Conservation (phyloP, 2,113 vertebrate species). For the Tonatia bakeri region DNA sequence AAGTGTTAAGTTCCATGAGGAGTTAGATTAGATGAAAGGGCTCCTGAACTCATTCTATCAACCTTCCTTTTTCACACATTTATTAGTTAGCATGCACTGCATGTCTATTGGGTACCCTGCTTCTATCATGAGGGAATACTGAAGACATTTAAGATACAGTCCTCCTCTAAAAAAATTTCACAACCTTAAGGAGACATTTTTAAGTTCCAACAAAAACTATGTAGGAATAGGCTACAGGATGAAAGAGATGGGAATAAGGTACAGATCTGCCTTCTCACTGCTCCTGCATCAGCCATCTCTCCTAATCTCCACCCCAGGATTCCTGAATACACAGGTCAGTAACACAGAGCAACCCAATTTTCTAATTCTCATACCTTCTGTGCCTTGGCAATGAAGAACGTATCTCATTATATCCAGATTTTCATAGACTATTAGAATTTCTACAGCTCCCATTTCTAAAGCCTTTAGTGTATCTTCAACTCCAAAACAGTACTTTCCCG, state of each 20-base stretch:
- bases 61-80: neutral
- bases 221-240: neutral
- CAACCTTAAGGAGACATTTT: neutral
- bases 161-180: neutral
- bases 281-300: neutral
- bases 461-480: constrained; percentile 99
- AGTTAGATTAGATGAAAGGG: neutral
- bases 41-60: neutral
- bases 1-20: neutral
- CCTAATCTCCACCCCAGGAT: neutral
- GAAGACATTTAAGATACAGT: neutral
- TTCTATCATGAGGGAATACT: neutral
- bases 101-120: neutral
- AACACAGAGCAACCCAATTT: neutral
- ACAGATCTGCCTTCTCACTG: neutral
- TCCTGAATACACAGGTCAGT: neutral
- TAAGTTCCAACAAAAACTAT: neutral
- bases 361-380: constrained; percentile 85
- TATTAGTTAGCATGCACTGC: neutral
- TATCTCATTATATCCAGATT: constrained; percentile 99
- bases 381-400: constrained; percentile 95
- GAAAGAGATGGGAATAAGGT: neutral
- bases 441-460: constrained; percentile 99
- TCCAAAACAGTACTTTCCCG: constrained; percentile 98
- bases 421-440: constrained; percentile 99